Conservation (phyloP, 1,140 invertebrate genomes). For the Diprion similis region DNA sequence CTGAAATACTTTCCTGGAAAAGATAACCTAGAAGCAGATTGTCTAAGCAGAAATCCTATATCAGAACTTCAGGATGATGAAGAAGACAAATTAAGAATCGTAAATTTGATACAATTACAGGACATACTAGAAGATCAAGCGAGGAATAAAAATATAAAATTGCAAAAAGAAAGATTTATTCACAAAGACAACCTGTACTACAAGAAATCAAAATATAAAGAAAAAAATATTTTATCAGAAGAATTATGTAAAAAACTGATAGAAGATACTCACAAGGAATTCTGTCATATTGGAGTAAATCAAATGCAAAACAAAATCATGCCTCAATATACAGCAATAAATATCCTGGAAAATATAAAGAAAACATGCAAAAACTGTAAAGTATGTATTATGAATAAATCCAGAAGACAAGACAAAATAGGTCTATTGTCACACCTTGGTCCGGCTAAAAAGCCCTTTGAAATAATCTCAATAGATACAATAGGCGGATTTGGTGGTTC, state of each 20-base stretch:
- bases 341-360: conserved; percentile 28
- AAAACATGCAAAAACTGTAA: conserved; percentile 39
- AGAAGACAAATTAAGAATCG: conserved; percentile 42
- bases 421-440: conserved; percentile 48
- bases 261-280: conserved; percentile 11
- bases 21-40: conserved; percentile 47
- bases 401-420: conserved; percentile 42
- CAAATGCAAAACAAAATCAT: conserved; percentile 37
- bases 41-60: no score
- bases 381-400: conserved; percentile 51
- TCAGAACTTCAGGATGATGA: conserved; percentile 40
- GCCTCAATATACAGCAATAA: conserved; percentile 34
- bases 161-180: conserved; percentile 9
- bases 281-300: conserved; percentile 34
- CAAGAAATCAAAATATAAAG: conserved; percentile 14
- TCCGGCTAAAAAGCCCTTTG: conserved; percentile 43
- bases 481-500: conserved; percentile 41
- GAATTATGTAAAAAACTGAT: conserved; percentile 14
- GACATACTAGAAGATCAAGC: conserved; percentile 23
- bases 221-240: conserved; percentile 17
- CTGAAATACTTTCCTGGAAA: conserved; percentile 49
- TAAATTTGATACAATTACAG: conserved; percentile 40
- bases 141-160: conserved; percentile 16
- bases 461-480: conserved; percentile 51
- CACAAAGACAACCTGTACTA: conserved; percentile 10